A percentile compares a stretch with the other conserved stretches of the same genome.
Conservation (phyloP, 2,888 invertebrate genomes). For the Caenorhabditis macrosperma region DNA sequence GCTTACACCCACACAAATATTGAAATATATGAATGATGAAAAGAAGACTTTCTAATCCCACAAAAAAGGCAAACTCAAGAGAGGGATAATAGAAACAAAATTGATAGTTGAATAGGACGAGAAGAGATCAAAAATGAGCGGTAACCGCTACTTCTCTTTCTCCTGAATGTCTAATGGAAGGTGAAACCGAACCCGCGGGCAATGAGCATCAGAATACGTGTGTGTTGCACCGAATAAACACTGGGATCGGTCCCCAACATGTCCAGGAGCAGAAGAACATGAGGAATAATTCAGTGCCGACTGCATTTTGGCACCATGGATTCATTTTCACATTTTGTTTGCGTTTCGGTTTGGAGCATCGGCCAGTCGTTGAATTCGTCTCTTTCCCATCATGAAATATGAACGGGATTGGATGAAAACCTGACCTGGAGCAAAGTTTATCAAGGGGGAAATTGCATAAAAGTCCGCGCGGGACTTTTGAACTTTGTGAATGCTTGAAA, state of each 20-base stretch:
- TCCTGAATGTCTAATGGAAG: conserved; percentile 36
- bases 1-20: not conserved
- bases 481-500: conserved; percentile 9
- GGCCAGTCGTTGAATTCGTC: not conserved
- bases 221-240: conserved; percentile 15
- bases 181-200: conserved; percentile 21
- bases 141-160: not conserved
- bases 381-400: conserved; percentile 20
- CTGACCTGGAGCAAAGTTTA: conserved; percentile 4
- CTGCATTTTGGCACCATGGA: not conserved
- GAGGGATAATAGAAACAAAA: conserved; percentile 5
- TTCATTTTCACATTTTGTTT: conserved; percentile 24
- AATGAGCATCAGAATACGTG: not conserved
- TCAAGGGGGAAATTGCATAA: not conserved
- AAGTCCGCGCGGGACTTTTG: conserved; percentile 15
- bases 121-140: conserved; percentile 35
- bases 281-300: conserved; percentile 34
- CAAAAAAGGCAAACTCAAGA: not conserved
- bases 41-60: conserved; percentile 14
- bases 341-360: conserved; percentile 4
- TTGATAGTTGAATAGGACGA: conserved; percentile 10
- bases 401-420: conserved; percentile 12
- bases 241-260: not conserved
- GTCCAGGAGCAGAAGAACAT: not conserved
- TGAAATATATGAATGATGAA: not conserved